A percentile compares a stretch with the other conserved stretches of the same genome.
These are phyloP conservation scores for Phymorhynchus buccinoides DNA, from an alignment of 1,140 invertebrate species.

Conservation along the genomic window DNA sequence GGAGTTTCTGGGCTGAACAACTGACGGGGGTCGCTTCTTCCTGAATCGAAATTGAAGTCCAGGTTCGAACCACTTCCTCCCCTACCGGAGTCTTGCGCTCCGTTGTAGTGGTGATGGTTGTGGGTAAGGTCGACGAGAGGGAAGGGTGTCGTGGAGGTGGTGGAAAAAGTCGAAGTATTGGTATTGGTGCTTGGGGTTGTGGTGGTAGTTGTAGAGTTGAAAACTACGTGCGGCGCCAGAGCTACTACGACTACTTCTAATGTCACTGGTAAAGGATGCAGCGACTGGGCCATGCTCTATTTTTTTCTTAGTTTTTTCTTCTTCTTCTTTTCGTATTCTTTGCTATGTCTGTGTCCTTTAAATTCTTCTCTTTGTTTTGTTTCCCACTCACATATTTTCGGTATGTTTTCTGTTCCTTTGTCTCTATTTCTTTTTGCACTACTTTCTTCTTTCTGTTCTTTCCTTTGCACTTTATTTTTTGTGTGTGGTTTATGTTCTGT, in stretches of 20 bases:
- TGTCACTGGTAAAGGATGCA: slow-evolving; percentile 27
- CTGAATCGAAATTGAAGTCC: neutral
- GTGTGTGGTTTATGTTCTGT: no score
- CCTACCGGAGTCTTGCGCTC: neutral
- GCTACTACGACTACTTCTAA: slow-evolving; percentile 32
- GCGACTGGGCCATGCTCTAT: slow-evolving; percentile 24
- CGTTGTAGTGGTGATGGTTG: neutral
- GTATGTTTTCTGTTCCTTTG: no score
- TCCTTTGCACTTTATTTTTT: no score
- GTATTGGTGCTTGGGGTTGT: no score
- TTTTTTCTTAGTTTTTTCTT: neutral
- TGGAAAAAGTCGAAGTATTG: no score
- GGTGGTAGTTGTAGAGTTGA: slow-evolving; percentile 15
- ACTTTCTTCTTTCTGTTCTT: no score
- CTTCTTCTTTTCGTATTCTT: neutral
- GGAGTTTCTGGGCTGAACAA: neutral
- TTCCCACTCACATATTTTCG: no score
- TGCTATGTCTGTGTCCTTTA: no score
- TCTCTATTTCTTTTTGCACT: no score
- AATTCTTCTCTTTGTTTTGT: no score
- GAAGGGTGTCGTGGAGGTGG: slow-evolving; percentile 17
- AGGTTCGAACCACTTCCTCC: neutral
- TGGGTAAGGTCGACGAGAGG: neutral
- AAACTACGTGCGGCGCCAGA: slow-evolving; percentile 23
- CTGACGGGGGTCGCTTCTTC: neutral